phyloP scores from a whole-genome alignment of 2,113 vertebrate species.

The Kryptolebias marmoratus region DNA sequence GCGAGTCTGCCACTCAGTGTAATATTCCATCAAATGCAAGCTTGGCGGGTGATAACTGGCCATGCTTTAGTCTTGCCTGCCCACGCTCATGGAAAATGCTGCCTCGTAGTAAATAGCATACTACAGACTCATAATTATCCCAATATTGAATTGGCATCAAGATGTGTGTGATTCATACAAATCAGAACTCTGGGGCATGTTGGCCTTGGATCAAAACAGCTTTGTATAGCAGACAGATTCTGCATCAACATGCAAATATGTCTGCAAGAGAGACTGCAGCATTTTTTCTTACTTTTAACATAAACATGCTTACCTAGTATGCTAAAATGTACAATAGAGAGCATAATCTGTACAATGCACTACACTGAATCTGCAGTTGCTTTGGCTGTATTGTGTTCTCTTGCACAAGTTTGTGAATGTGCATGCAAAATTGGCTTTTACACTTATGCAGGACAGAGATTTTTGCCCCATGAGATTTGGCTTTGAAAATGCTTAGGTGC shows the following conservation, averaged over 20 bases:
- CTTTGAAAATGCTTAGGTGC: conserved; percentile 65
- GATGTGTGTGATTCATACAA: conserved; percentile 14
- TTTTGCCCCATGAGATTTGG: conserved; percentile 49
- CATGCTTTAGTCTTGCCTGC: conserved; percentile 21
- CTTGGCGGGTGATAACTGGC: conserved; percentile 17
- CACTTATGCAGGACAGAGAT: conserved; percentile 41
- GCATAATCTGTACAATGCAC: neutral
- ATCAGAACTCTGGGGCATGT: neutral
- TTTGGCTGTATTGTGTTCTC: neutral
- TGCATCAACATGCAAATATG: neutral
- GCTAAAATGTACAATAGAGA: neutral
- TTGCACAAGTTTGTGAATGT: conserved; percentile 6
- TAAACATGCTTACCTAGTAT: neutral
- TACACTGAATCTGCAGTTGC: neutral
- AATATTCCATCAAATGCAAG: conserved; percentile 19
- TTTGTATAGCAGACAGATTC: neutral
- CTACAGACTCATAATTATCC: conserved; percentile 11
- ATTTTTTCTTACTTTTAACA: neutral
- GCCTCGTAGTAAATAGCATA: conserved; percentile 14
- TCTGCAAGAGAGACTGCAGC: neutral
- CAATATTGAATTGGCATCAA: conserved; percentile 7
- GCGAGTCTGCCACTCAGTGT: conserved; percentile 2
- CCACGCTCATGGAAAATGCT: neutral
- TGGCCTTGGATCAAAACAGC: neutral
- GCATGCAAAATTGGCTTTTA: conserved; percentile 7